Conservation (phyloP, 2,113 vertebrate genomes). For the Sorex araneus region DNA sequence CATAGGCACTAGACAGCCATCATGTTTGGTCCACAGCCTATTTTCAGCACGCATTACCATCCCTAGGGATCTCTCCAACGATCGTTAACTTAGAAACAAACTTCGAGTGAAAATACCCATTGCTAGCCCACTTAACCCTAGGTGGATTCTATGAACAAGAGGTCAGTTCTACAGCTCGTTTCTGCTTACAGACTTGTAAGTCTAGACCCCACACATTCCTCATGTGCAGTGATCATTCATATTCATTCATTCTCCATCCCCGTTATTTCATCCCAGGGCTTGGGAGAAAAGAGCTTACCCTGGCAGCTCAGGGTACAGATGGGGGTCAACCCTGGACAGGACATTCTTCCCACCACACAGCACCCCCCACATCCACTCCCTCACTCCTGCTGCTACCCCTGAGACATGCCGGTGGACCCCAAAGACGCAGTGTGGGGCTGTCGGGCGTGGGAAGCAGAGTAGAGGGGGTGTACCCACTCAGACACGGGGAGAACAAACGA, state of each 20-base stretch:
- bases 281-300: not conserved
- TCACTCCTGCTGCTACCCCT: not conserved
- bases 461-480: not conserved
- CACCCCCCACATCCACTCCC: not conserved
- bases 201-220: not conserved
- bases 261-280: not conserved
- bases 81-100: no score
- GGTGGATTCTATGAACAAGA: not conserved
- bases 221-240: not conserved
- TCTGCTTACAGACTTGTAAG: not conserved
- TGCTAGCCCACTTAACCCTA: not conserved
- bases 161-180: not conserved
- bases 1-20: no score
- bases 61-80: no score
- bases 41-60: no score
- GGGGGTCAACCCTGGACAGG: not conserved
- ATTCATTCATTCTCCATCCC: not conserved
- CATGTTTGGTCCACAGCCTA: no score
- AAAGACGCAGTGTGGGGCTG: not conserved
- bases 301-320: not conserved
- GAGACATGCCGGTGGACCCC: not conserved
- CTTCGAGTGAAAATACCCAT: no score
- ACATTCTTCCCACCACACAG: not conserved
- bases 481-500: not conserved
- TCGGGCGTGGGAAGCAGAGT: not conserved